A percentile compares a stretch with the other conserved stretches of the same genome.
These are phyloP conservation scores for Typhlichthys subterraneus DNA, from an alignment of 2,797 vertebrate species.

Conservation along the genomic window DNA sequence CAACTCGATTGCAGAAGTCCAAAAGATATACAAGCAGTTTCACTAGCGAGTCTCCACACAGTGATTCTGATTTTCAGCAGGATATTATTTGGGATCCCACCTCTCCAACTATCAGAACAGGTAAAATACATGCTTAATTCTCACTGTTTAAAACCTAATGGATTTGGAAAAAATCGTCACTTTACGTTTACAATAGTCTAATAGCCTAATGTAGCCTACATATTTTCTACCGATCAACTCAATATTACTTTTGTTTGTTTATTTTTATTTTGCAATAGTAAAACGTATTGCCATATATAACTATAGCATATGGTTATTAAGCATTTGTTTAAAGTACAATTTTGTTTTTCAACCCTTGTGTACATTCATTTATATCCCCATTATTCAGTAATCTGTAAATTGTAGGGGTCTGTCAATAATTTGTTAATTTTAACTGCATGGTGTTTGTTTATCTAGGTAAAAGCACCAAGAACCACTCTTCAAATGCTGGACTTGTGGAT, in stretches of 20 bases:
- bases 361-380: no score
- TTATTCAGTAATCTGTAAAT: not conserved
- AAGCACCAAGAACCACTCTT: slow-evolving; percentile 39
- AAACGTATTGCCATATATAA: no score
- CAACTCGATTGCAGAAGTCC: slow-evolving; percentile 53
- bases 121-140: slow-evolving; percentile 59
- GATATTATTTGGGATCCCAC: slow-evolving; percentile 96
- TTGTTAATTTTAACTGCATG: not conserved
- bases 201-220: no score
- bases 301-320: no score
- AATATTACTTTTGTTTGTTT: no score
- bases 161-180: no score
- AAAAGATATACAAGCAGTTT: slow-evolving; percentile 21
- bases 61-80: slow-evolving; percentile 84
- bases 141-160: no score
- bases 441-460: slow-evolving; percentile 55
- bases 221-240: no score
- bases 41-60: slow-evolving; percentile 78
- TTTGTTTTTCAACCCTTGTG: no score
- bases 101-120: slow-evolving; percentile 81
- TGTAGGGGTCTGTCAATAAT: not conserved
- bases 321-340: no score
- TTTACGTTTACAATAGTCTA: no score
- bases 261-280: no score
- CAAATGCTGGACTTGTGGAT: slow-evolving; percentile 36